phyloP scores from a whole-genome alignment of 1,140 invertebrate species.

The Tribolium madens region DNA sequence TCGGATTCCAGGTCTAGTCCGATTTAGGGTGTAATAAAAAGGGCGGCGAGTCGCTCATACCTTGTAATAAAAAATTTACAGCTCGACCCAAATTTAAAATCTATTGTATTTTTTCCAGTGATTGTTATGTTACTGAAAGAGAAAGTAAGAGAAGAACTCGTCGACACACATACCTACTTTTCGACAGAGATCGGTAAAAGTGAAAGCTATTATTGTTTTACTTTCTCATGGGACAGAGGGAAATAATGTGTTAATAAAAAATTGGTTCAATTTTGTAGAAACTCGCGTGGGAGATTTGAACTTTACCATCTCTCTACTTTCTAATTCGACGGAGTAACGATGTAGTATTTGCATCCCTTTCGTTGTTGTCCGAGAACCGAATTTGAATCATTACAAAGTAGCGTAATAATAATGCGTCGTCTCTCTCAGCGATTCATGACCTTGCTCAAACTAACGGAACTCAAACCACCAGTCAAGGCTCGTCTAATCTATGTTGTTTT shows the following conservation, averaged over 20 bases:
- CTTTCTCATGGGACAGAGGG: conserved; percentile 45
- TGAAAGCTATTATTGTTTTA: conserved; percentile 52
- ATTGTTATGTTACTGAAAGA: conserved; percentile 41
- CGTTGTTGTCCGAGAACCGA: not conserved
- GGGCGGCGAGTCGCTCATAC: too few species aligned
- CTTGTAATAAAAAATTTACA: conserved; percentile 8
- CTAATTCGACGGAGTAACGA: too few species aligned
- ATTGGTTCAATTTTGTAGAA: conserved; percentile 35
- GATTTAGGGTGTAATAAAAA: not conserved
- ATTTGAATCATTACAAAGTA: conserved; percentile 29
- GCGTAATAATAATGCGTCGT: conserved; percentile 25
- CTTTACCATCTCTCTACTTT: conserved; percentile 20
- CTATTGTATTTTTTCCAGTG: not conserved
- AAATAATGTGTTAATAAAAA: conserved; percentile 32
- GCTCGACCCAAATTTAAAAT: not conserved
- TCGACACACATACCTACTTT: conserved; percentile 46
- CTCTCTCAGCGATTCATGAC: conserved; percentile 50
- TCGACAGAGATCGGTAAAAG: conserved; percentile 48
- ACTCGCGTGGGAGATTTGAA: conserved; percentile 21
- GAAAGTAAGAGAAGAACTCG: conserved; percentile 40
- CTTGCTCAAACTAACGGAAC: conserved; percentile 55
- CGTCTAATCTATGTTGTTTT: conserved; percentile 43
- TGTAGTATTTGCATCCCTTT: conserved; percentile 1
- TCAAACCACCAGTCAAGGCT: conserved; percentile 52
- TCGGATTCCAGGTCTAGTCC: not conserved